phyloP scores from a whole-genome alignment of 2,797 vertebrate genomes.

The Bradypodion pumilum region DNA sequence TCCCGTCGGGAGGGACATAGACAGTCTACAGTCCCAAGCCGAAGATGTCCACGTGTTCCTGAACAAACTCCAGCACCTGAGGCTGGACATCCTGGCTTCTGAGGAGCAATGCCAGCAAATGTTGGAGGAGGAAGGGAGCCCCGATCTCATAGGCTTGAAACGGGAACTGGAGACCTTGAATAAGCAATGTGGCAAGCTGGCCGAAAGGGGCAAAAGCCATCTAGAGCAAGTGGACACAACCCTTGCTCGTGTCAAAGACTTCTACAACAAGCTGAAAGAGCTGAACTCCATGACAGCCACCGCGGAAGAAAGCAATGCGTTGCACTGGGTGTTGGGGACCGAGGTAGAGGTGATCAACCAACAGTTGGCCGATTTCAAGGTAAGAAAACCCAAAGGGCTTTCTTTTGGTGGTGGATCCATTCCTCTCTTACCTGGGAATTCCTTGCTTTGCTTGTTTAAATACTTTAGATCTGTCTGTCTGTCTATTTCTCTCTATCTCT shows the following conservation, averaged over 20 bases:
- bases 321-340: slow-evolving; percentile 88
- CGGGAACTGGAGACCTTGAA: slow-evolving; percentile 91
- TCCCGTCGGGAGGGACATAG: slow-evolving; percentile 87
- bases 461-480: too few relatives aligned
- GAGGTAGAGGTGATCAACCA: slow-evolving; percentile 95
- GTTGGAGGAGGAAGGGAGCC: slow-evolving; percentile 91
- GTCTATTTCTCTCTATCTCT: too few relatives aligned
- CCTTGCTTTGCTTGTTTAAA: background rate
- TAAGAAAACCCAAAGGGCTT: slow-evolving; percentile 59
- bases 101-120: slow-evolving; percentile 85
- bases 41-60: slow-evolving; percentile 87
- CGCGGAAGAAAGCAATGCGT: slow-evolving; percentile 85
- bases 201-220: slow-evolving; percentile 85
- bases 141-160: slow-evolving; percentile 91
- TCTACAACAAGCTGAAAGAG: slow-evolving; percentile 84
- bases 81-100: slow-evolving; percentile 84
- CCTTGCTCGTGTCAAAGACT: slow-evolving; percentile 83
- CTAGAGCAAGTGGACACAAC: slow-evolving; percentile 87
- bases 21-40: slow-evolving; percentile 93
- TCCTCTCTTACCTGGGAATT: too few relatives aligned
- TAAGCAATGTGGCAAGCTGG: slow-evolving; percentile 89
- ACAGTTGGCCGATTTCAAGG: slow-evolving; percentile 95
- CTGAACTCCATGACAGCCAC: slow-evolving; percentile 83
- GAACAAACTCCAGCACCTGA: slow-evolving; percentile 81
- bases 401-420: background rate